A percentile compares a stretch with the other conserved stretches of the same genome.
Conservation (phyloP, 1,140 invertebrate species). For the Drosophila insularis region DNA sequence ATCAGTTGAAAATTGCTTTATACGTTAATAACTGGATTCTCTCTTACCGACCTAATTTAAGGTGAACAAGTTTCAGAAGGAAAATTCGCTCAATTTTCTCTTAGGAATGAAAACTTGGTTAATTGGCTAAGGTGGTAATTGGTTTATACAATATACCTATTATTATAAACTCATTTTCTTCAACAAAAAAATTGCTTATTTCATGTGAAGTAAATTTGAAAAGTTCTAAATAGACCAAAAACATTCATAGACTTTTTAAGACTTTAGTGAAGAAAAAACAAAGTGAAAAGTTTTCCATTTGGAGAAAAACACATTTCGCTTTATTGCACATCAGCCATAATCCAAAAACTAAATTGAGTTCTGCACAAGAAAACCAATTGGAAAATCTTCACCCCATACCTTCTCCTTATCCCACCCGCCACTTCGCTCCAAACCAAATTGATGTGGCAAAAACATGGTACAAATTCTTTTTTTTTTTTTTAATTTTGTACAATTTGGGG, state of each 20-base stretch:
- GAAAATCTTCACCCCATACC: conserved; percentile 5
- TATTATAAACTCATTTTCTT: background rate
- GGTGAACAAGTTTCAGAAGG: conserved; percentile 19
- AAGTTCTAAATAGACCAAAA: conserved; percentile 6
- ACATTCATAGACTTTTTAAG: background rate
- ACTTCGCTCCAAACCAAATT: conserved; percentile 11
- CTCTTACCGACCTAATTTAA: conserved; percentile 49
- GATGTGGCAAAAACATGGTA: conserved; percentile 33
- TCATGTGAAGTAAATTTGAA: background rate
- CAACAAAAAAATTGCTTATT: background rate
- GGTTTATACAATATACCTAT: background rate
- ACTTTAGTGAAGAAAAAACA: conserved; percentile 1
- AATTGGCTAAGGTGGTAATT: background rate
- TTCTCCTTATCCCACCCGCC: background rate
- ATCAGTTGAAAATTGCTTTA: conserved; percentile 71
- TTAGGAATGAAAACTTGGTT: background rate
- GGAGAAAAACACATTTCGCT: conserved; percentile 47
- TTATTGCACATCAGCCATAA: conserved; percentile 72
- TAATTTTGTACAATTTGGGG: conserved; percentile 16
- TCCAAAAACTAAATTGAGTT: conserved; percentile 73
- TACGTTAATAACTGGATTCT: conserved; percentile 62
- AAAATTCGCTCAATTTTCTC: background rate
- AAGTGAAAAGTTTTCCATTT: conserved; percentile 36
- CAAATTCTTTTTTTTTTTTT: conserved; percentile 9
- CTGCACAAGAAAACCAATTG: conserved; percentile 50